These are phyloP conservation scores for Zaprionus gabonicus DNA, from an alignment of 1,140 invertebrate species.

Conservation along the genomic window DNA sequence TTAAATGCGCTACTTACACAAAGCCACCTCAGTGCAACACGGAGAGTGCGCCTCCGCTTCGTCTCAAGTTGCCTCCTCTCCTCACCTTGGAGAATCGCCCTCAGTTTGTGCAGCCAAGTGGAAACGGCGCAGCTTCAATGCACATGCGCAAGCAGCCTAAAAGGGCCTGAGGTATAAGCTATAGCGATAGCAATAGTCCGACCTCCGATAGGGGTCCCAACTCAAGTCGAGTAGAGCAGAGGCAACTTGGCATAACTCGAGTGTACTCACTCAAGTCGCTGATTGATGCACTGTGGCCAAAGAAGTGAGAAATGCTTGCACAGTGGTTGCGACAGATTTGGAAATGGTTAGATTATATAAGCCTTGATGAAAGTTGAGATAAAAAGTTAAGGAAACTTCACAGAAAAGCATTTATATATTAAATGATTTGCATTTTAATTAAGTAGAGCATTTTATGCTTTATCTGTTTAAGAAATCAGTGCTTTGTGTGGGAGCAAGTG, in stretches of 20 bases:
- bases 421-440: background rate
- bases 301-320: background rate
- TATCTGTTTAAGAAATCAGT: too few relatives aligned
- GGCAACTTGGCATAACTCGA: background rate
- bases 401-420: background rate
- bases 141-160: conserved; percentile 58
- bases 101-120: conserved; percentile 58
- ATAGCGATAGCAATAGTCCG: background rate
- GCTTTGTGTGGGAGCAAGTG: too few relatives aligned
- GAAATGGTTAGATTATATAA: background rate
- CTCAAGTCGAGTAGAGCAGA: background rate
- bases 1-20: conserved; percentile 77
- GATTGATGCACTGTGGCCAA: conserved; percentile 3
- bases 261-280: conserved; percentile 5
- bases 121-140: conserved; percentile 79
- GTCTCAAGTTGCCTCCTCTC: background rate
- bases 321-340: background rate
- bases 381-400: background rate
- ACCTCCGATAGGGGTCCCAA: background rate
- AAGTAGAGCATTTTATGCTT: background rate
- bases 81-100: conserved; percentile 12
- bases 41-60: background rate
- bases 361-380: background rate
- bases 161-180: conserved; percentile 39
- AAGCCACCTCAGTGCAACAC: conserved; percentile 37